Conservation (phyloP, 1,140 invertebrate species). For the Brachystomella parvula region DNA sequence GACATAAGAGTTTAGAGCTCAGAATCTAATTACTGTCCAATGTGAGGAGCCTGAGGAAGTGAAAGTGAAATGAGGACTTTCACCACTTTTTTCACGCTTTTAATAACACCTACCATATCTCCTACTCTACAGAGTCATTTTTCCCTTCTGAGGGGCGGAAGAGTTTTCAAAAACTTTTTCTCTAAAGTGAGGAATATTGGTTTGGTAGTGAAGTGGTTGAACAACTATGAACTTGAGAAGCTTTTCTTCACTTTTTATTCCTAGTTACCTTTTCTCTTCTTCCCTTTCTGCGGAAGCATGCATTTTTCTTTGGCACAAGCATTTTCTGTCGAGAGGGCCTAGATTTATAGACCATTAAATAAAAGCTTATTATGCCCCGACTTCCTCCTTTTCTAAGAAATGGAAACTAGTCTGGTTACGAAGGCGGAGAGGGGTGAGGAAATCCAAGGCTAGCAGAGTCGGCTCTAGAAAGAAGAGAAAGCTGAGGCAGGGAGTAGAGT, state of each 20-base stretch:
- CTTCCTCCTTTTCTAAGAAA: slow-evolving; percentile 32
- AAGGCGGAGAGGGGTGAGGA: background rate
- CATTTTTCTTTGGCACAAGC: slow-evolving; percentile 37
- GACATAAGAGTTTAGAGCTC: background rate
- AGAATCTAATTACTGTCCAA: background rate
- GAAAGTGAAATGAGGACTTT: too few species aligned
- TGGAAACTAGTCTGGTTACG: background rate
- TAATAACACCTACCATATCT: too few species aligned
- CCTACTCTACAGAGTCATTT: too few species aligned
- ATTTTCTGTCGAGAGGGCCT: slow-evolving; percentile 37
- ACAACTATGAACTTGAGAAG: background rate
- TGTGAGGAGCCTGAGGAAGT: background rate
- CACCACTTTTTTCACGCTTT: too few species aligned
- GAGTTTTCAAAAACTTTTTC: background rate
- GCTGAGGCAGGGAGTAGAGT: too few species aligned
- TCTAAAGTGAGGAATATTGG: background rate
- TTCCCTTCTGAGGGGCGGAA: too few species aligned
- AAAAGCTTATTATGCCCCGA: slow-evolving; percentile 38
- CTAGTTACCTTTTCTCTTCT: slow-evolving; percentile 12
- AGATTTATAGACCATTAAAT: slow-evolving; percentile 40
- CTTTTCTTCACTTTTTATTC: slow-evolving; percentile 11
- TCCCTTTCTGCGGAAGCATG: slow-evolving; percentile 34
- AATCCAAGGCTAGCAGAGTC: background rate
- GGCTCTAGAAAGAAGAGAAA: background rate
- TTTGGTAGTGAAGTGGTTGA: background rate